phyloP scores from a whole-genome alignment of 37 sponge, comb jelly and placozoan species.

The Axinella damicornis region DNA sequence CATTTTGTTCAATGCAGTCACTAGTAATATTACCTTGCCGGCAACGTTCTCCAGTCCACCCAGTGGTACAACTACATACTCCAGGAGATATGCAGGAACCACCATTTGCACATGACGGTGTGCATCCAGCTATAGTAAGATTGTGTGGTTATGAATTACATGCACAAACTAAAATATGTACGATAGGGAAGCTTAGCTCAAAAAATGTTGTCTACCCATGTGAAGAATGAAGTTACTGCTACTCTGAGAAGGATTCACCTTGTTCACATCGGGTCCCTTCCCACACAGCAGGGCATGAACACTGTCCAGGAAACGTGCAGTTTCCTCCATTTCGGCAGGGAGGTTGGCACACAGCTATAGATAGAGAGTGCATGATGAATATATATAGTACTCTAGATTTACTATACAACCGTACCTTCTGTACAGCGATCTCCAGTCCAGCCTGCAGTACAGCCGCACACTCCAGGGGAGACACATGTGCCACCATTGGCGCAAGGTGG shows the following conservation, averaged over 20 bases:
- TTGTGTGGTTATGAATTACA: too few relatives aligned
- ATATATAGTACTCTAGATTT: too few relatives aligned
- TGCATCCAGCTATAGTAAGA: background rate
- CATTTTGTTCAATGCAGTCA: too few relatives aligned
- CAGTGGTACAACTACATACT: constrained; percentile 3
- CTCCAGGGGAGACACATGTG: background rate
- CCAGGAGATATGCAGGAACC: background rate
- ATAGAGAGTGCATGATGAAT: too few relatives aligned
- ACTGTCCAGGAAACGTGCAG: constrained; percentile 9
- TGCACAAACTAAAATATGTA: too few relatives aligned
- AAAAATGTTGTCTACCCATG: background rate
- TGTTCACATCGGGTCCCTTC: background rate
- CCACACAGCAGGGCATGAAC: background rate
- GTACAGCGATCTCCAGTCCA: constrained; percentile 3
- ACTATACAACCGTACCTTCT: constrained; percentile 3
- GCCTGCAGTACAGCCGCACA: background rate
- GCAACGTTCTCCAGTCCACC: constrained; percentile 3
- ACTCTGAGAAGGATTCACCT: background rate
- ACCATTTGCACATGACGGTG: constrained; percentile 3
- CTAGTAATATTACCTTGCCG: background rate
- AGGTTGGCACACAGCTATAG: constrained; percentile 13
- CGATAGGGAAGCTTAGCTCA: background rate
- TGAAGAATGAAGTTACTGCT: background rate
- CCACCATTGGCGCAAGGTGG: background rate
- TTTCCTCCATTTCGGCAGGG: constrained; percentile 18